A percentile compares a stretch with the other conserved stretches of the same genome.
phyloP scores from a whole-genome alignment of 2,113 vertebrate genomes.

The Pelecanoides urinatrix region DNA sequence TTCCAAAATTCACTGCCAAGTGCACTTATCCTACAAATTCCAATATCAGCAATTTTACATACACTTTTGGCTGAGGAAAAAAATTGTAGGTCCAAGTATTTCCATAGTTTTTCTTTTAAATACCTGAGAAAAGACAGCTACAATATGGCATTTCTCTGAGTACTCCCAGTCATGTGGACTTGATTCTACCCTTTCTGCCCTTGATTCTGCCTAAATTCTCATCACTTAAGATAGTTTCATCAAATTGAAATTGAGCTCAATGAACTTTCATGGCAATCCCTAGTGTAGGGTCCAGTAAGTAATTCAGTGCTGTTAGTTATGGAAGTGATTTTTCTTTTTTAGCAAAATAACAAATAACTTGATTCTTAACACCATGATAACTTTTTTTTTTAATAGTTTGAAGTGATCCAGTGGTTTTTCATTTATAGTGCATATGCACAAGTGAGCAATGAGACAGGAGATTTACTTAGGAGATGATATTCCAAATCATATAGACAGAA shows the following conservation, averaged over 20 bases:
- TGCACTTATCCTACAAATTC: constrained; percentile 48
- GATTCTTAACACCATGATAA: background rate
- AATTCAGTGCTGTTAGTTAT: background rate
- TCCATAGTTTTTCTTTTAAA: background rate
- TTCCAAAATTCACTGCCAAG: constrained; percentile 52
- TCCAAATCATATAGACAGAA: background rate
- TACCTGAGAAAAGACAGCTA: background rate
- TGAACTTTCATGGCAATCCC: background rate
- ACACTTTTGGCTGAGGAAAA: background rate
- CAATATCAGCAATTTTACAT: constrained; percentile 42
- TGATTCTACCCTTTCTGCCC: background rate
- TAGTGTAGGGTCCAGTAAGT: background rate
- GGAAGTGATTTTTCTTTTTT: background rate
- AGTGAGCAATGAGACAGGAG: background rate
- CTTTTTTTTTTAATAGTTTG: background rate
- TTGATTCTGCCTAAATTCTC: background rate
- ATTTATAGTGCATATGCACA: background rate
- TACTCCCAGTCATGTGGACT: background rate
- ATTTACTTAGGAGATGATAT: background rate
- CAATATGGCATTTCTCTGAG: background rate
- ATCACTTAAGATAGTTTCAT: background rate
- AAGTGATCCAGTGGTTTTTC: background rate
- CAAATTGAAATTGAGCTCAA: background rate
- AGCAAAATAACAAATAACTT: background rate
- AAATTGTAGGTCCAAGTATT: background rate